Evolutionary conservation across 1,140 invertebrate species (phyloP).

Genomic region (Druon quercuslanigerum): DNA sequence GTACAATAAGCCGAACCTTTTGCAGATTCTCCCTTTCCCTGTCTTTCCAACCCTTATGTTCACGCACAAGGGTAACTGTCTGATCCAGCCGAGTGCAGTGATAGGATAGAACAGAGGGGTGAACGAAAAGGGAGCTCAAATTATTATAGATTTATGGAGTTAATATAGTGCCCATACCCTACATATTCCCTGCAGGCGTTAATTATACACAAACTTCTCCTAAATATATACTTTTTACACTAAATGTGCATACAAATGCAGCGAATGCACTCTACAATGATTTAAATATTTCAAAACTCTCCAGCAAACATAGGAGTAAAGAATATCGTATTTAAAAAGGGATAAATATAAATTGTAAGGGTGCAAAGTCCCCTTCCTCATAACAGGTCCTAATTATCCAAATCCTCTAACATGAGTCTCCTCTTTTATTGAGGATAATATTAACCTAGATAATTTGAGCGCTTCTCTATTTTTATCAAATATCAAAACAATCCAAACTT

Average conservation of each 20-base stretch:
- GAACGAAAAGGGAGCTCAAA: conserved; percentile 26
- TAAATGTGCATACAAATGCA: not conserved
- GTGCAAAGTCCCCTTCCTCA: too few relatives aligned
- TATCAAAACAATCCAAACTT: too few relatives aligned
- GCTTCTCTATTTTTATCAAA: too few relatives aligned
- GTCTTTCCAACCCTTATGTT: conserved; percentile 28
- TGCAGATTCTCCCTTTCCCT: conserved; percentile 23
- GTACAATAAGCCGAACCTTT: conserved; percentile 21
- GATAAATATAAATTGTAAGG: too few relatives aligned
- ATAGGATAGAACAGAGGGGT: conserved; percentile 29
- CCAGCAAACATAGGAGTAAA: too few relatives aligned
- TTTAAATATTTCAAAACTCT: too few relatives aligned
- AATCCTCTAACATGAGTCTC: too few relatives aligned
- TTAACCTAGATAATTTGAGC: too few relatives aligned
- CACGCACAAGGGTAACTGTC: conserved; percentile 30
- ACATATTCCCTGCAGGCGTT: conserved; percentile 26
- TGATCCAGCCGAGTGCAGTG: conserved; percentile 30
- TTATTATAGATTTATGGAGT: conserved; percentile 32
- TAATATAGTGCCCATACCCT: conserved; percentile 21
- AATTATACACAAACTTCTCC: conserved; percentile 22
- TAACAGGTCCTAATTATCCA: too few relatives aligned
- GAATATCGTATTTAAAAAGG: too few relatives aligned
- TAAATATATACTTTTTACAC: not conserved
- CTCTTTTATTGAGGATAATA: too few relatives aligned
- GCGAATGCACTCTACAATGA: too few relatives aligned